Evolutionary conservation across 2,113 vertebrate genomes (phyloP), one percentile per base, ranked within the genome.

Genomic region (Pogonocichla stellata): DNA sequence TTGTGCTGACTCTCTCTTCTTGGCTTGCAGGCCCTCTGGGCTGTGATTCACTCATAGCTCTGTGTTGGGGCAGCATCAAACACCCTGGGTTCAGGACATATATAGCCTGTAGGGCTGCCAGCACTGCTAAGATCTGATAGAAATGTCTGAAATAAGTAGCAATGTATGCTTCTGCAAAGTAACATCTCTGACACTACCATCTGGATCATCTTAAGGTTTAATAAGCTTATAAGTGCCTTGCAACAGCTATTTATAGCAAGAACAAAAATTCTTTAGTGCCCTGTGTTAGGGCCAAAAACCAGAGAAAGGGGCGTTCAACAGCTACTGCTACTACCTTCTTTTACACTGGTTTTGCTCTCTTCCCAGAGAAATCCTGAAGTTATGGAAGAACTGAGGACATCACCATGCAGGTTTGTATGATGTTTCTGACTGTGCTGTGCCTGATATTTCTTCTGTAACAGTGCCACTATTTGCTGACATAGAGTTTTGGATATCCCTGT

Each of bases 151-250:
- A 78, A 45, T 64, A 88, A 66, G 54, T 8, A 83, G 14, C 50
- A 93, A 31, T 20, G 8, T 20, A 8, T 80, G 26, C 9, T 42
- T 80, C 40, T 88, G 50, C 65, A 90, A 12, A 13, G n/a, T 26
- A 42, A 18, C 19, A 16, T 66, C 50, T 64, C 77, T 0, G 0
- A 50, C 51, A 54, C 18, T 45, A 47, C 64, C 9, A 29, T 50
- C 77, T 86, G 60, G 47, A 73, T 91, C 60, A 47, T 51, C 28
- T 58, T 26, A 62, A 56, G 26, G 34, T 71, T 87, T 84, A 80
- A 56, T 33, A 83, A 73, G 28, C 19, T 77, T 16, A 0, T 29
- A 60, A 93, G 48, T 56, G 48, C 62, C 75, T 67, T 43, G 42
- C 28, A 42, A 85, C 40, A 71, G 20, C 34, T 71, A 71, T 40